Base-by-base conservation (phyloP, 2,797 vertebrate genomes). In the Enteromius mattozi region DNA sequence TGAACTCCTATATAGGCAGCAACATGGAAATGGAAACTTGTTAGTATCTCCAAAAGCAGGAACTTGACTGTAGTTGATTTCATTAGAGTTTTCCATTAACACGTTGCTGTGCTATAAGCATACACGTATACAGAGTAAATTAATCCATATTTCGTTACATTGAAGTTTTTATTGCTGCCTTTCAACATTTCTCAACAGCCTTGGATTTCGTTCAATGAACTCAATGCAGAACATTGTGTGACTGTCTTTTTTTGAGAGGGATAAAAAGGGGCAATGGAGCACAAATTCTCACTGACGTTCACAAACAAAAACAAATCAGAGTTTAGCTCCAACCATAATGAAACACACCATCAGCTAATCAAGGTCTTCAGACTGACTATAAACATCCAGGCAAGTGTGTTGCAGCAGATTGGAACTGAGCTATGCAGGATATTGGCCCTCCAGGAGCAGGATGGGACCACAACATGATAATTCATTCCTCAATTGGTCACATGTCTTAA, bases 21-120 rank as follows among this genome's bases (percentile, higher is more conserved):
- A 1, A 27, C 40, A 33, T 19, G 30, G 37, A 65, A 47, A 65
- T 45, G 19, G 16, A 63, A 65, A 33, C 56, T 79, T 3, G 16
- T 42, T 61, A 45, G 24, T 49, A 17, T 42, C 72, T 37, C 6
- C 72, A 75, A 54, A 14, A 13, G 3, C 47, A 54, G 10, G 71
- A 54, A 51, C 27, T 3, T 1, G 19, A 56, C 47, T 75, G 6
- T 33, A 9, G 54, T 45, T 78, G 35, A 78, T 63, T 78, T 59
- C 13, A 59, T 21, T n/a, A 56, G 30, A 40, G 51, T 12, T 49
- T 74, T 27, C 71, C 2, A 0, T 19, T 51, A 74, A 27, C 71
- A 51, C 49, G 45, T 74, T 74, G n/a, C 69, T 71, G n/a, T 71
- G 24, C 10, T 61, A 24, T 63, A 66, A 7, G 16, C 63, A 66